Evolutionary conservation across 2,113 vertebrate genomes (phyloP).

Genomic region (Petaurus breviceps): DNA sequence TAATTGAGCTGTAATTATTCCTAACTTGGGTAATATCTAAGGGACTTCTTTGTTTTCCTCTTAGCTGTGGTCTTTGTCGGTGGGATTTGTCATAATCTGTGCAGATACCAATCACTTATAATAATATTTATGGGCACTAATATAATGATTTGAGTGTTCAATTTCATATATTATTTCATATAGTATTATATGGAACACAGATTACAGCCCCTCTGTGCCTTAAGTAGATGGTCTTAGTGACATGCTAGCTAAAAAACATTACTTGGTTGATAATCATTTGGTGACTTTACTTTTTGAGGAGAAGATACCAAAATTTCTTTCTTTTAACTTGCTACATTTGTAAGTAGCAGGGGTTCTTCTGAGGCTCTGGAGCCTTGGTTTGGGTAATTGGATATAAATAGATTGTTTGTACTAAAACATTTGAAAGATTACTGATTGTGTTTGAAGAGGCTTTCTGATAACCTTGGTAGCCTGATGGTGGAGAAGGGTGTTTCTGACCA

Average conservation of each 20-base stretch:
- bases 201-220: neutral
- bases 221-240: neutral
- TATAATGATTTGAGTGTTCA: neutral
- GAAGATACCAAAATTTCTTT: constrained; percentile 1
- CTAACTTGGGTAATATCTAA: neutral
- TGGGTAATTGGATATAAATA: constrained; percentile 11
- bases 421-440: neutral
- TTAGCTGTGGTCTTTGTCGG: neutral
- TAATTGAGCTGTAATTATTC: constrained; percentile 37
- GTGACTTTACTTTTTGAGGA: neutral
- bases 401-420: no score
- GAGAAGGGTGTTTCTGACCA: constrained; percentile 6
- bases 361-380: neutral
- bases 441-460: neutral
- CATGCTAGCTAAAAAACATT: neutral
- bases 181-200: neutral
- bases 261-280: neutral
- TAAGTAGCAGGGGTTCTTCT: constrained; percentile 2
- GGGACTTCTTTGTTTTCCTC: neutral
- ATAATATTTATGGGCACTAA: neutral
- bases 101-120: neutral
- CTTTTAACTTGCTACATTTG: constrained; percentile 10
- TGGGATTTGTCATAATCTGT: neutral
- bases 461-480: neutral
- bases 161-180: neutral